Base-by-base conservation (phyloP, 2,113 vertebrate species). In the Todiramphus saurophagus region DNA sequence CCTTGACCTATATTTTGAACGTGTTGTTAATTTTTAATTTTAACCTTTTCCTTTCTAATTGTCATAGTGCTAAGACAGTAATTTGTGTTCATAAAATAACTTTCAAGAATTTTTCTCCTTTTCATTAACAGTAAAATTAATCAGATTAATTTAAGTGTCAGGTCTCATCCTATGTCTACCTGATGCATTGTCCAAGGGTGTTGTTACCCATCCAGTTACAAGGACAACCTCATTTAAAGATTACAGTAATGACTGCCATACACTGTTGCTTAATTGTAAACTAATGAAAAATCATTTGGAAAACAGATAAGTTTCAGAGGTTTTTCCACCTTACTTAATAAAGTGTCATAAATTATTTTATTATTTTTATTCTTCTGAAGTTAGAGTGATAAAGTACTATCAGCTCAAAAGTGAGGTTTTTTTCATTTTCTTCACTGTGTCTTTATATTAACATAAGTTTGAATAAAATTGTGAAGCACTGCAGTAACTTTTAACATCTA, bases 271-370 rank as follows among this genome's bases (percentile, higher is more conserved):
- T 68, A 69, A 24, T 30, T 63, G 4, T 21, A 78, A 72, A 2
- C 1, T 75, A 7, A 18, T 48, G 53, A 64, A 76, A 41, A 85
- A 56, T 81, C 8, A 56, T 18, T 12, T 60, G 16, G 10, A 87
- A 85, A 76, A 53, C 30, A 73, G 1, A 5, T 41, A 31, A 35
- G 8, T 74, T 74, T 56, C 31, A 14, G 31, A 6, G 6, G 0
- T 13, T 60, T 86, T 78, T 83, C 53, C 4, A 21, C 10, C 11
- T 60, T 74, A 55, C 9, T 48, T 44, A 68, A 56, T 60, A 73
- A 82, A 7, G 1, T 1, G 0, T 31, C 55, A 70, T 44, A 76
- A 15, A 0, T 31, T 58, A 19, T 28, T 21, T 13, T 1, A 4
- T 37, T 19, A 33, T 5, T 76, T 46, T 43, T 55, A 39, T 78